These are phyloP conservation scores for Tyria jacobaeae DNA, from an alignment of 2,888 invertebrate species.

Conservation along the genomic window DNA sequence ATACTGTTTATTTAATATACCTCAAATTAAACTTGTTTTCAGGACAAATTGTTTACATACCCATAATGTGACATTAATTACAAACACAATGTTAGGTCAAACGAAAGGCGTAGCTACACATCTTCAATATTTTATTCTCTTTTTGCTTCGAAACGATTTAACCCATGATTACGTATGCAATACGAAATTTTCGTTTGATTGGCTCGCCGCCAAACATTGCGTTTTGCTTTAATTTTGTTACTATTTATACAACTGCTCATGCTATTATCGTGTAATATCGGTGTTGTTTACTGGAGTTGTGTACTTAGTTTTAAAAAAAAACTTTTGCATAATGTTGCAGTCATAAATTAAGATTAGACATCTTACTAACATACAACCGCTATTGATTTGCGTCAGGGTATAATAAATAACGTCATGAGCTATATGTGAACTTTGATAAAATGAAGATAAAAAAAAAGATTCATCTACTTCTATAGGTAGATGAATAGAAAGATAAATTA, in stretches of 20 bases:
- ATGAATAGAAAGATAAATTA: slow-evolving; percentile 21
- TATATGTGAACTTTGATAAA: slow-evolving; percentile 13
- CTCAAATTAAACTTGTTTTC: background rate
- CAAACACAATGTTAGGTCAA: slow-evolving; percentile 24
- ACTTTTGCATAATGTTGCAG: slow-evolving; percentile 19
- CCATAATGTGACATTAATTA: slow-evolving; percentile 21
- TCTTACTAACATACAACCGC: background rate
- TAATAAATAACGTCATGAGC: slow-evolving; percentile 15
- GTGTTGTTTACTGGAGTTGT: slow-evolving; percentile 58
- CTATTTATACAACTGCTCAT: slow-evolving; percentile 73
- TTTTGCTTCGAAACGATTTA: slow-evolving; percentile 31
- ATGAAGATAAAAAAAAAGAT: slow-evolving; percentile 16
- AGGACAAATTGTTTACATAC: background rate
- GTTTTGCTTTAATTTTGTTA: slow-evolving; percentile 71
- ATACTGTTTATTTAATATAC: too few relatives aligned
- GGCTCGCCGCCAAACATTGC: slow-evolving; percentile 68
- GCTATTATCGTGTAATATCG: slow-evolving; percentile 68
- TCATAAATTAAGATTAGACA: slow-evolving; percentile 18
- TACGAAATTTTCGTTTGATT: slow-evolving; percentile 68
- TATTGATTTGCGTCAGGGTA: slow-evolving; percentile 22
- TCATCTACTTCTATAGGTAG: too few relatives aligned
- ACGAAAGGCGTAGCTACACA: slow-evolving; percentile 37
- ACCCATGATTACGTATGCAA: slow-evolving; percentile 63
- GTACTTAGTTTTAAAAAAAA: slow-evolving; percentile 28
- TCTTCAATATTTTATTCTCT: slow-evolving; percentile 34